Conservation (phyloP, 2,888 invertebrate genomes). For the Trachelus stipa region DNA sequence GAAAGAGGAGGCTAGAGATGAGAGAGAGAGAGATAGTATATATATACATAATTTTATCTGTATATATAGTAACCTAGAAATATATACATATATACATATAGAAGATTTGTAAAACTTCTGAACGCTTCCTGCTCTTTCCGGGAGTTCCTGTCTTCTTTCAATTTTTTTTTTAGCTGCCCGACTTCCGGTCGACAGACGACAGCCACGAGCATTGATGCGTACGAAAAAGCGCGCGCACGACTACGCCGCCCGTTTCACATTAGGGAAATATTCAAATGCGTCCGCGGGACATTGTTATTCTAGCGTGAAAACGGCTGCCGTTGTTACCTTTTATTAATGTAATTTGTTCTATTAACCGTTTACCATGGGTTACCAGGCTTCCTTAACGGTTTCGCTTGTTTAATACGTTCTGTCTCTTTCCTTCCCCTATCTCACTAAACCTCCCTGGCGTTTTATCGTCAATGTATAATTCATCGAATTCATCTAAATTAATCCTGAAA, state of each 20-base stretch:
- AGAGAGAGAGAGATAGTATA: too few species aligned
- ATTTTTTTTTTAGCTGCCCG: background rate
- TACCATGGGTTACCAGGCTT: slow-evolving; percentile 40
- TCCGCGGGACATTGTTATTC: slow-evolving; percentile 61
- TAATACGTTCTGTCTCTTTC: background rate
- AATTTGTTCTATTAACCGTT: slow-evolving; percentile 61
- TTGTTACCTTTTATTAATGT: slow-evolving; percentile 63
- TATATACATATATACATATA: background rate
- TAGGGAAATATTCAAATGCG: slow-evolving; percentile 54
- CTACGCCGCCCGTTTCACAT: slow-evolving; percentile 40
- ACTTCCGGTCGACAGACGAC: slow-evolving; percentile 55
- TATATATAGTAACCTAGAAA: background rate
- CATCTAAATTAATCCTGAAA: background rate
- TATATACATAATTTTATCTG: too few species aligned
- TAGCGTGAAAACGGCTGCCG: slow-evolving; percentile 63
- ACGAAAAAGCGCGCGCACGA: slow-evolving; percentile 59
- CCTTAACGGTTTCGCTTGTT: slow-evolving; percentile 37
- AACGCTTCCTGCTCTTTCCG: background rate
- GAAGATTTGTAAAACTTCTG: background rate
- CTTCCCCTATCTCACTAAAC: background rate
- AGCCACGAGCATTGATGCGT: slow-evolving; percentile 58
- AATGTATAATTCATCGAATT: slow-evolving; percentile 6
- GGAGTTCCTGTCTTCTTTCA: background rate
- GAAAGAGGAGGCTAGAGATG: background rate
- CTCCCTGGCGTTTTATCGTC: background rate